These are phyloP conservation scores for Eulacestoma nigropectus DNA, from an alignment of 2,113 vertebrate species.

Conservation along the genomic window DNA sequence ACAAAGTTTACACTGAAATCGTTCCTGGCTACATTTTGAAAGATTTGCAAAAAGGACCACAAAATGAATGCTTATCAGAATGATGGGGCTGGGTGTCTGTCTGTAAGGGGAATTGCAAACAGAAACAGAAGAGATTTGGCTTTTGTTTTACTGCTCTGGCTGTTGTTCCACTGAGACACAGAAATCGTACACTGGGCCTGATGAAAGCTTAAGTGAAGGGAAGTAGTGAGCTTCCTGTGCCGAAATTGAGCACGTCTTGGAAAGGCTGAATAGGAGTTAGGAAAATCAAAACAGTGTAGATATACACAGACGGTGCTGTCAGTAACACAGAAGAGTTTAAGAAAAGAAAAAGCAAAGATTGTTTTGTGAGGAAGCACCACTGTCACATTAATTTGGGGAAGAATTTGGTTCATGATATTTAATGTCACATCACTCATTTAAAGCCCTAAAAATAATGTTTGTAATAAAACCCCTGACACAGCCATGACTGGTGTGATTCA, in stretches of 20 bases:
- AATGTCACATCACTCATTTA: neutral
- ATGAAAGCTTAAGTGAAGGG: neutral
- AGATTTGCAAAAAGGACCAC: neutral
- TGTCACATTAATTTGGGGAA: neutral
- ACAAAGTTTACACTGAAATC: neutral
- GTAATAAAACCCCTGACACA: constrained; percentile 33
- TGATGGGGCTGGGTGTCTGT: neutral
- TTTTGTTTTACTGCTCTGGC: neutral
- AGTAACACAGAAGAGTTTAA: neutral
- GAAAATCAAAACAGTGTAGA: neutral
- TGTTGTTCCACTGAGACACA: neutral
- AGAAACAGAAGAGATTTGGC: neutral
- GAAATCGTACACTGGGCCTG: neutral
- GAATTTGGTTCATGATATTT: neutral
- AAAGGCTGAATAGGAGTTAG: neutral
- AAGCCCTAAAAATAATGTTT: constrained; percentile 35
- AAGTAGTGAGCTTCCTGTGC: neutral
- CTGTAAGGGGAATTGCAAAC: neutral
- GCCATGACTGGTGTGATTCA: neutral
- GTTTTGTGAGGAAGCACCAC: neutral
- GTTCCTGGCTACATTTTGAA: neutral
- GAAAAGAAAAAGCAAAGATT: neutral
- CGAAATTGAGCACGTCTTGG: neutral
- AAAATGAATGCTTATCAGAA: neutral
- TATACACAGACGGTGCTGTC: neutral